These are phyloP conservation scores for Clitarchus hookeri DNA, from an alignment of 2,888 invertebrate species.

Conservation along the genomic window DNA sequence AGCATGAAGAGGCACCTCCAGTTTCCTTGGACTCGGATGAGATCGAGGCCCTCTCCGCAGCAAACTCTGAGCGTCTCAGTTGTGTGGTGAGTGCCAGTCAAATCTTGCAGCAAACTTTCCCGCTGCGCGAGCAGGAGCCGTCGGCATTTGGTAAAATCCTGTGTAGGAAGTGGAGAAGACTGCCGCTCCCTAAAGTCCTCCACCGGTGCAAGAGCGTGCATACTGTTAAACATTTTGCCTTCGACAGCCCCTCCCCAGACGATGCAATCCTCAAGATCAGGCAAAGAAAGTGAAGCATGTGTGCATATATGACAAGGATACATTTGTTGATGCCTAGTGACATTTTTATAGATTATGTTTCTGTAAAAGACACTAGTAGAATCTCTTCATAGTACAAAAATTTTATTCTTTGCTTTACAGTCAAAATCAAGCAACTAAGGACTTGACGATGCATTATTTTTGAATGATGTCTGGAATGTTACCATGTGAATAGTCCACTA, in stretches of 20 bases:
- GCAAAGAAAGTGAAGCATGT: slow-evolving; percentile 42
- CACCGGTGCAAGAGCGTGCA: slow-evolving; percentile 43
- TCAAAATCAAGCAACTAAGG: neutral
- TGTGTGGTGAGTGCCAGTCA: slow-evolving; percentile 32
- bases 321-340: neutral
- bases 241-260: slow-evolving; percentile 66
- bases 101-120: slow-evolving; percentile 37
- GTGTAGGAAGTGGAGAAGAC: slow-evolving; percentile 51
- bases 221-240: slow-evolving; percentile 50
- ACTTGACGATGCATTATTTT: neutral
- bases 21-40: neutral
- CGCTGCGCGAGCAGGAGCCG: slow-evolving; percentile 47
- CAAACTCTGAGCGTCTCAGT: neutral
- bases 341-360: neutral
- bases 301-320: slow-evolving; percentile 30
- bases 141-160: slow-evolving; percentile 61
- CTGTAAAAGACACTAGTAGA: neutral
- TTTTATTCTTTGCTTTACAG: neutral
- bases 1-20: neutral
- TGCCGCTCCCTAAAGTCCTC: slow-evolving; percentile 10
- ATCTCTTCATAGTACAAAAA: neutral
- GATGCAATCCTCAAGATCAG: slow-evolving; percentile 57
- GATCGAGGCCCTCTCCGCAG: neutral
- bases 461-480: neutral
- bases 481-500: neutral